Percentiles rank a stretch among this genome's conserved stretches.
Evolutionary conservation across 2,888 invertebrate species (phyloP).

Genomic region (Caenorhabditis sp.): DNA sequence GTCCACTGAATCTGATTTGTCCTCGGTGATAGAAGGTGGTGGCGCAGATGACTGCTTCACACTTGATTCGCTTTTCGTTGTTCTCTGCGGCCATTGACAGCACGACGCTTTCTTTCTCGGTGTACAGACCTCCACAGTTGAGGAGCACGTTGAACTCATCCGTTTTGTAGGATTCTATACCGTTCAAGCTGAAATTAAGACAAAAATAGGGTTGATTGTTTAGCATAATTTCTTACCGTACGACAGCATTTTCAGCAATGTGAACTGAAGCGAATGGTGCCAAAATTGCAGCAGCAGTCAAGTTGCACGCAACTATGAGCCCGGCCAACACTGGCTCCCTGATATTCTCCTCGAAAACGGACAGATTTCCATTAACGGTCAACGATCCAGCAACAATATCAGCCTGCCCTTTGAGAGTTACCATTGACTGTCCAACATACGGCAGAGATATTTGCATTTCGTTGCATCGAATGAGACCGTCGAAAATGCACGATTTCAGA

Average conservation of each 20-base stretch:
- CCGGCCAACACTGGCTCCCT: slow-evolving; percentile 49
- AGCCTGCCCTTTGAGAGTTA: slow-evolving; percentile 60
- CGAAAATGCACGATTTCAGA: slow-evolving; percentile 45
- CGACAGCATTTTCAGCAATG: slow-evolving; percentile 47
- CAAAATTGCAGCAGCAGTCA: slow-evolving; percentile 63
- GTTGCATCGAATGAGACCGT: slow-evolving; percentile 64
- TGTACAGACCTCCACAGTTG: slow-evolving; percentile 61
- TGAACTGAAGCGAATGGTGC: slow-evolving; percentile 65
- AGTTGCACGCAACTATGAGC: slow-evolving; percentile 52
- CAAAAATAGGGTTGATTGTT: not conserved
- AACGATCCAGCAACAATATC: slow-evolving; percentile 64
- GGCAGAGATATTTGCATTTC: slow-evolving; percentile 62
- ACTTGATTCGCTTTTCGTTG: slow-evolving; percentile 24
- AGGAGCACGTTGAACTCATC: slow-evolving; percentile 62
- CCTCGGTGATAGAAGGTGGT: slow-evolving; percentile 63
- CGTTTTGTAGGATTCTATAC: slow-evolving; percentile 50
- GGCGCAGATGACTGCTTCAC: slow-evolving; percentile 66
- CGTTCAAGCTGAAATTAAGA: slow-evolving; percentile 33
- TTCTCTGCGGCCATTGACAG: slow-evolving; percentile 50
- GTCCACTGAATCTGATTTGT: slow-evolving; percentile 48
- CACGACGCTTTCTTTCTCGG: slow-evolving; percentile 48
- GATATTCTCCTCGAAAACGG: slow-evolving; percentile 22
- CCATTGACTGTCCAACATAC: slow-evolving; percentile 56
- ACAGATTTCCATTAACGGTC: slow-evolving; percentile 62
- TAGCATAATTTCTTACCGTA: slow-evolving; percentile 23